Evolutionary conservation across 2,888 invertebrate species (phyloP), one percentile per base, ranked within the genome.

Genomic region (Ernsta delagoae): DNA sequence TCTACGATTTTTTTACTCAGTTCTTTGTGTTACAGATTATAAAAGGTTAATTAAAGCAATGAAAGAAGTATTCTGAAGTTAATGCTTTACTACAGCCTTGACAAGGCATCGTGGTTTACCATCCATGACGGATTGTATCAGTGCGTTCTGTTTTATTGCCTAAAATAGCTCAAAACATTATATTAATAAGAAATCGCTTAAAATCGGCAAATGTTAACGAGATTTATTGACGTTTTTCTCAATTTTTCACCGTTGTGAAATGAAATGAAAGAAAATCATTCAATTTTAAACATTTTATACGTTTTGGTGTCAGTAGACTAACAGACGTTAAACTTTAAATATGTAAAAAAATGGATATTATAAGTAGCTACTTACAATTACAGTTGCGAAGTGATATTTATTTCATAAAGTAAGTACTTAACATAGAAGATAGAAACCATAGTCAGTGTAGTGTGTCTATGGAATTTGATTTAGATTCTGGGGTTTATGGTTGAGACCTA

Each of bases 41-140:
- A 60, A 45, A 61, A 34, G 12, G 9, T n/a, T 59, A 48, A 59
- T 34, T 36, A 45, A 31, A n/a, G 36, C 12, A 34, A 9, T 54
- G 12, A 53, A 61, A 56, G 54, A 61, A 16, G 24, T 54, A 54
- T 61, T 67, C 45, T 53, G 31, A 61, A 56, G 39, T 56, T 48
- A 57, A 48, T 61, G 43, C 56, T 16, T 61, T 36, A 41, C 59
- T 50, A 53, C 70, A 73, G 70, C 75, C 73, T 77, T 72, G 74
- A 70, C 69, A 53, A 53, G 48, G 71, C 70, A 57, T 43, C 72
- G 64, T 63, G 71, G 65, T 62, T 72, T 74, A 67, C 75, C 77
- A 75, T 72, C 75, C 83, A 74, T 81, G 73, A 82, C 81, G 65
- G 72, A 73, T 73, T 75, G 73, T 73, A 72, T 71, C 73, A 73